phyloP scores from a whole-genome alignment of 2,113 vertebrate species.

The Megaceryle torquata region DNA sequence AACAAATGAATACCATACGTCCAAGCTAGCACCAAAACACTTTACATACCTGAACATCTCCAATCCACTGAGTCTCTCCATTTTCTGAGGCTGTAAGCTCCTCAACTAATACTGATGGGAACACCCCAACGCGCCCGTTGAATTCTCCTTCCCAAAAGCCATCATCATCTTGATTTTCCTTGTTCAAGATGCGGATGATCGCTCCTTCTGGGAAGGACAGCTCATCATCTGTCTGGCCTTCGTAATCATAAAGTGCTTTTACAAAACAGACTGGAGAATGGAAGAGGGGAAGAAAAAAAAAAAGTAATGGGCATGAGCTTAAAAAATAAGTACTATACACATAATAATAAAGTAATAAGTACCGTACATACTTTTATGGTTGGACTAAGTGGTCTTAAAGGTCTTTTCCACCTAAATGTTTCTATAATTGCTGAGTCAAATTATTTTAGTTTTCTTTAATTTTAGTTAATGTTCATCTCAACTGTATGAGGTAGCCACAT shows the following conservation, averaged over 20 bases:
- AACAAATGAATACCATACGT: accelerated
- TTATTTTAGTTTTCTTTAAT: neutral
- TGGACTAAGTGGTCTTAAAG: neutral
- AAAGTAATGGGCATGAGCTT: neutral
- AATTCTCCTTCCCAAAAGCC: constrained; percentile 99
- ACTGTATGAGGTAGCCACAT: neutral
- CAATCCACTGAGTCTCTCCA: constrained; percentile 80
- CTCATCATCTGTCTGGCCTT: constrained; percentile 95
- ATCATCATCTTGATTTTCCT: constrained; percentile 95
- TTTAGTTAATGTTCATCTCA: neutral
- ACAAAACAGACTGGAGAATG: constrained; percentile 85
- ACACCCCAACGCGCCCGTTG: constrained; percentile 88
- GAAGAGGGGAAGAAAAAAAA: neutral
- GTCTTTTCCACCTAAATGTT: neutral
- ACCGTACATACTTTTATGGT: neutral
- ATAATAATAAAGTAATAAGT: no score
- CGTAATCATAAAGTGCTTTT: constrained; percentile 97
- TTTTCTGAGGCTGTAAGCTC: constrained; percentile 87
- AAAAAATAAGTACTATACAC: neutral
- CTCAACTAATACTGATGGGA: constrained; percentile 94
- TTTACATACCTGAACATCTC: constrained; percentile 75
- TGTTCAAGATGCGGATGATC: constrained; percentile 93
- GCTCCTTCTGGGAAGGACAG: constrained; percentile 94
- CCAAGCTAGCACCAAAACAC: neutral
- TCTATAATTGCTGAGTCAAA: neutral